Conservation (phyloP, 2,113 vertebrate species). For the Potamarius usumacintae region DNA sequence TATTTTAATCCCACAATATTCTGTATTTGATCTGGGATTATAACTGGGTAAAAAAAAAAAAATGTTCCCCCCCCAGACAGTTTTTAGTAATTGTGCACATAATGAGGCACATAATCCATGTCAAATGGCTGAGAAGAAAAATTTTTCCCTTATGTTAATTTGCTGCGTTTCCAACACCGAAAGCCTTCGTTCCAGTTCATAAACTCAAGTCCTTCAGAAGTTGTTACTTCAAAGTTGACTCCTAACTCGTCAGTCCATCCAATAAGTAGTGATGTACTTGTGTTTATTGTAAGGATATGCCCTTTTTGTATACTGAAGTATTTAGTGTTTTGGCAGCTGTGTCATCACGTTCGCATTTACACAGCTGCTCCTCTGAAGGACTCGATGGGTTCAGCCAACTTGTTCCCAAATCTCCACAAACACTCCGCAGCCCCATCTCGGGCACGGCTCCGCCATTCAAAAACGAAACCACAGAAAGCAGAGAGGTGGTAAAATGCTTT, state of each 20-base stretch:
- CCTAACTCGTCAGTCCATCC: neutral
- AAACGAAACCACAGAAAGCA: constrained; percentile 38
- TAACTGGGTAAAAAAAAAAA: neutral
- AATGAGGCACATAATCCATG: neutral
- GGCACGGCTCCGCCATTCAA: neutral
- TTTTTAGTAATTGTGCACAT: neutral
- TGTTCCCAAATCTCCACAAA: constrained; percentile 41
- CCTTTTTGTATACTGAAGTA: constrained; percentile 13
- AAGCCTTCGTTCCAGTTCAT: neutral
- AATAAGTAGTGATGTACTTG: constrained; percentile 10
- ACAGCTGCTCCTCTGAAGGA: constrained; percentile 40
- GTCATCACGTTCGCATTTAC: constrained; percentile 40
- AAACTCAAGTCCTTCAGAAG: neutral
- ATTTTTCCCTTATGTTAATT: neutral
- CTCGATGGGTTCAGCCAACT: constrained; percentile 42
- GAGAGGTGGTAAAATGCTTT: constrained; percentile 5
- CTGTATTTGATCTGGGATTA: neutral
- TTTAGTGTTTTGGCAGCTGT: constrained; percentile 36
- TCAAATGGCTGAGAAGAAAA: no score
- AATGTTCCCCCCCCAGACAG: no score
- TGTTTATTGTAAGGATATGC: constrained; percentile 5
- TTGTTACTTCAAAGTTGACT: neutral
- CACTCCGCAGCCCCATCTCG: neutral
- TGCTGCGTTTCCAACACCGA: neutral
- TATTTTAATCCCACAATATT: neutral